These are phyloP conservation scores for Spodoptera picta DNA, from an alignment of 2,888 invertebrate species.

Conservation along the genomic window DNA sequence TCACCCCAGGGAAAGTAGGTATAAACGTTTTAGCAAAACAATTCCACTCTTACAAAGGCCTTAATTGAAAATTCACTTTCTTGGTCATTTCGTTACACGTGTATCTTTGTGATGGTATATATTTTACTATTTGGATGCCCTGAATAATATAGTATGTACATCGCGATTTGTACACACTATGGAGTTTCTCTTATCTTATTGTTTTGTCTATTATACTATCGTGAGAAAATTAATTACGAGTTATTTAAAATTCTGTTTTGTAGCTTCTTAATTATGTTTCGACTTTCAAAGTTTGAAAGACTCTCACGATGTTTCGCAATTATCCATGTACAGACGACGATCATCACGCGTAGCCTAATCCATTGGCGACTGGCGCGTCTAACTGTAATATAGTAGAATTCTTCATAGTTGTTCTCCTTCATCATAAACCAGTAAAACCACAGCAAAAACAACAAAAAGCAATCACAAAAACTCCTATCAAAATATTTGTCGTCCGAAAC, in stretches of 20 bases:
- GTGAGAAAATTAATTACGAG: too few relatives aligned
- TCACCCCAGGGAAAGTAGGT: conserved; percentile 12
- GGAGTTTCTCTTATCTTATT: conserved; percentile 10
- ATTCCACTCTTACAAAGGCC: conserved; percentile 28
- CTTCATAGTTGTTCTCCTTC: too few relatives aligned
- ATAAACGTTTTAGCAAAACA: conserved; percentile 33
- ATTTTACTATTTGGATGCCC: conserved; percentile 9
- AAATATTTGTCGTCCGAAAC: conserved; percentile 25
- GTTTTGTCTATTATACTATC: too few relatives aligned
- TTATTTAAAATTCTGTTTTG: too few relatives aligned
- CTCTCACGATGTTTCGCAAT: too few relatives aligned
- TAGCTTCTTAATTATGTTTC: too few relatives aligned
- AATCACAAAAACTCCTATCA: conserved; percentile 19
- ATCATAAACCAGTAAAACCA: too few relatives aligned
- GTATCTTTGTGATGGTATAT: conserved; percentile 17
- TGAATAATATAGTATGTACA: conserved; percentile 11
- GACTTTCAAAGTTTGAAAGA: too few relatives aligned
- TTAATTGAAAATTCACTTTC: conserved; percentile 43
- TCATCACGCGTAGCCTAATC: too few relatives aligned
- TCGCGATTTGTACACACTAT: background rate
- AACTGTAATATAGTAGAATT: too few relatives aligned
- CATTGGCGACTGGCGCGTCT: too few relatives aligned
- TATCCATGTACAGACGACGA: too few relatives aligned
- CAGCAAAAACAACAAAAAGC: conserved; percentile 1
- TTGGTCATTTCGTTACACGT: conserved; percentile 20